Percentiles rank a stretch among this genome's conserved stretches.
phyloP scores from a whole-genome alignment of 2,113 vertebrate species.

The Chionomys nivalis region DNA sequence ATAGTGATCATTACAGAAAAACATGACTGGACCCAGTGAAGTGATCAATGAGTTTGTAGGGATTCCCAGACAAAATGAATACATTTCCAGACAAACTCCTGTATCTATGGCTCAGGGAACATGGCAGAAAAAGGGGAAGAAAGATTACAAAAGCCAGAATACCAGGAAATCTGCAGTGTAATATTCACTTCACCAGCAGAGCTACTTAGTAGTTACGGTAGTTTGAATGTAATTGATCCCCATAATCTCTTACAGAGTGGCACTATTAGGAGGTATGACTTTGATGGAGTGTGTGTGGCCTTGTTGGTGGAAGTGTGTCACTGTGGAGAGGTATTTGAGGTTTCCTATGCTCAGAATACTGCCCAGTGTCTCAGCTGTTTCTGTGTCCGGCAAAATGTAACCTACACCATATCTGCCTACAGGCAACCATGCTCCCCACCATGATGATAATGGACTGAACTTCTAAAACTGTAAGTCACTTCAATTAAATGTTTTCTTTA shows the following conservation, averaged over 20 bases:
- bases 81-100: too few species aligned
- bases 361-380: neutral
- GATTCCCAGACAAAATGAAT: too few species aligned
- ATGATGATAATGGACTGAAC: too few species aligned
- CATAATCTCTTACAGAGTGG: neutral
- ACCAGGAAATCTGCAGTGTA: neutral
- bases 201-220: neutral
- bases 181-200: neutral
- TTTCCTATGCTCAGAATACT: too few species aligned
- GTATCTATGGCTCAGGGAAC: neutral
- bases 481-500: too few species aligned
- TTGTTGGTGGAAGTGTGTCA: neutral
- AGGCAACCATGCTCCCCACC: too few species aligned
- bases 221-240: neutral
- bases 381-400: neutral
- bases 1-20: neutral
- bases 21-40: neutral
- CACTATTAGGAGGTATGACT: neutral
- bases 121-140: neutral
- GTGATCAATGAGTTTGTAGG: neutral
- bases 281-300: neutral
- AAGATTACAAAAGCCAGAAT: neutral
- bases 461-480: too few species aligned
- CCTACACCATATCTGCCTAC: too few species aligned
- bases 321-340: too few species aligned